Base-by-base conservation (phyloP, 2,888 invertebrate species). In the Drepana falcataria region DNA sequence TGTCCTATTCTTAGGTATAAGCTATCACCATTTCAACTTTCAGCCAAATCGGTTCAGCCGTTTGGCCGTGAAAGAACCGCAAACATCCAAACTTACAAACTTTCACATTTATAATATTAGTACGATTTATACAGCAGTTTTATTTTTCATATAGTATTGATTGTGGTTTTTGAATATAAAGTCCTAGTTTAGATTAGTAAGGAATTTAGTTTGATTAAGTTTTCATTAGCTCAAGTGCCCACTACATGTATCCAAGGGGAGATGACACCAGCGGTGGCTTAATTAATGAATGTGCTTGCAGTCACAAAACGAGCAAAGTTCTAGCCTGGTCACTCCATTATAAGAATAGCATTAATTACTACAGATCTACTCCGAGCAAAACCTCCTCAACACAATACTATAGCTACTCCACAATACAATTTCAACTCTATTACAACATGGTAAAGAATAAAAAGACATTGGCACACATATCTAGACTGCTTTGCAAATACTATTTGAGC, bases 291-390 rank as follows among this genome's bases (percentile, higher is more conserved):
- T 5, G 9, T 9, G 9, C 9, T 9, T 3, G 44, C 44, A 44
- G 44, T 44, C 44, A 67, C 76, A 81, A 80, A 77, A 79, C 60
- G 73, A 79, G 71, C 71, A 80, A 75, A 63, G 65, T 37, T 5
- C 5, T 37, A 74, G 84, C 85, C 85, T 83, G 83, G 73, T 52
- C 54, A 58, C 68, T 79, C 80, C 81, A 82, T 84, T 79, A 71
- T 58, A 62, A 59, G 55, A 56, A 60, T 52, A 51, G 58, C 54
- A 62, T 58, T 60, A 61, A 64, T 63, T 9, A 9, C 9, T 9
- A 44, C 44, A 9, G 44, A 44, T 44, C 44, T 9, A 9, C 44
- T 44, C 6, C 44, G 6, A 6, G 54, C 41, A 55, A 54, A 57
- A 34, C 60, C 53, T 56, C 53, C 53, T 60, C 58, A 55, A 54